A percentile compares a stretch with the other conserved stretches of the same genome.
phyloP scores from a whole-genome alignment of 2,797 vertebrate genomes.

The Trematomus bernacchii region DNA sequence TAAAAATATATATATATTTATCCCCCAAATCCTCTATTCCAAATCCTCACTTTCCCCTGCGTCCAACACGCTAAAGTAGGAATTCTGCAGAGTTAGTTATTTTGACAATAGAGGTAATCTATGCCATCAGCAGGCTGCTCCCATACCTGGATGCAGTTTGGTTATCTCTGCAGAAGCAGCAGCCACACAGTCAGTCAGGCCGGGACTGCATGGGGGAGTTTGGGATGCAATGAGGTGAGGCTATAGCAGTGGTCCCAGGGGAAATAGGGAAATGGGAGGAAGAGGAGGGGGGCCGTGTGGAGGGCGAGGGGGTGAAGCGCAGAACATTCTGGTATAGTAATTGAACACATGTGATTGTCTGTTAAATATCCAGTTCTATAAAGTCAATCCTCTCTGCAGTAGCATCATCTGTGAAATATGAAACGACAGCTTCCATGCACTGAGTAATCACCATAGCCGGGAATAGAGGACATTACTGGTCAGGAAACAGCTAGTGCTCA shows the following conservation, averaged over 20 bases:
- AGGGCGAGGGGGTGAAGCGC: constrained; percentile 50
- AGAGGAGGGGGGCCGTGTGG: constrained; percentile 29
- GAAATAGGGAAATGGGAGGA: constrained; percentile 67
- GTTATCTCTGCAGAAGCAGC: constrained; percentile 87
- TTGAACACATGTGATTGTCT: constrained; percentile 76
- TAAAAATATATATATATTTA: constrained; percentile 37
- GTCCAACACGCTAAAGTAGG: constrained; percentile 84
- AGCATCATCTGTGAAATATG: constrained; percentile 70
- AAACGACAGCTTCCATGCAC: constrained; percentile 58
- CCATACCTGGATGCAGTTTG: constrained; percentile 81
- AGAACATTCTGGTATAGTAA: constrained; percentile 69
- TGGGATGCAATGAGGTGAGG: constrained; percentile 67
- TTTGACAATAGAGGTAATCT: constrained; percentile 88
- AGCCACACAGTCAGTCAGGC: constrained; percentile 70
- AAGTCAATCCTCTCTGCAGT: constrained; percentile 67
- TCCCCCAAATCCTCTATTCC: constrained; percentile 67
- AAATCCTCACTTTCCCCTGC: constrained; percentile 75
- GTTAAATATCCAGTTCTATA: constrained; percentile 76
- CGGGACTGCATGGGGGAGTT: constrained; percentile 63
- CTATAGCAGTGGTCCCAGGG: constrained; percentile 63
- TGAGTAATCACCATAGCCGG: constrained; percentile 41
- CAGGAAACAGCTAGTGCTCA: constrained; percentile 36
- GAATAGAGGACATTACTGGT: constrained; percentile 31
- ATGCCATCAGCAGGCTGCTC: constrained; percentile 84
- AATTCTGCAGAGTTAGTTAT: constrained; percentile 87